phyloP scores from a whole-genome alignment of 2,888 invertebrate species.

The Acronicta psi region DNA sequence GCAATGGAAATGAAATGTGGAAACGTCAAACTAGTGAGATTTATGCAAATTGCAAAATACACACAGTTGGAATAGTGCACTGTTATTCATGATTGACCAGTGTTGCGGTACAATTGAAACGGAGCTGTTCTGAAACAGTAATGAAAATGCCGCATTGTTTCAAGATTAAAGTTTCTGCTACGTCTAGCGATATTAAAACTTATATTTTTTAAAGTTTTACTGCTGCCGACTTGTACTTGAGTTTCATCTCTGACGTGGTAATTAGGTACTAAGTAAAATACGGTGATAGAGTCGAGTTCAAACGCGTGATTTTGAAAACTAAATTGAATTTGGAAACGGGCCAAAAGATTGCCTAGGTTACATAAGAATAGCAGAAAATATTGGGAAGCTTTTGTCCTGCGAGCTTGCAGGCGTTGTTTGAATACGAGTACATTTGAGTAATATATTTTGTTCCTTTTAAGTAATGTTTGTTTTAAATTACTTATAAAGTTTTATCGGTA shows the following conservation, averaged over 20 bases:
- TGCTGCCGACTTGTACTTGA: slow-evolving; percentile 17
- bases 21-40: slow-evolving; percentile 17
- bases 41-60: slow-evolving; percentile 35
- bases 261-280: slow-evolving; percentile 12
- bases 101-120: slow-evolving; percentile 20
- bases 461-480: too few species aligned
- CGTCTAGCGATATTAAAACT: slow-evolving; percentile 31
- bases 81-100: slow-evolving; percentile 27
- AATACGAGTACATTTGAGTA: too few species aligned
- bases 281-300: slow-evolving; percentile 10
- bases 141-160: slow-evolving; percentile 46
- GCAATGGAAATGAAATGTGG: slow-evolving; percentile 10
- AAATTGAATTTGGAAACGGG: slow-evolving; percentile 25
- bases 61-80: slow-evolving; percentile 2
- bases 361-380: slow-evolving; percentile 16
- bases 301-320: slow-evolving; percentile 32
- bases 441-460: too few species aligned
- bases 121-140: slow-evolving; percentile 20
- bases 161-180: slow-evolving; percentile 43
- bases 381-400: not conserved
- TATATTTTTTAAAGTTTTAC: slow-evolving; percentile 26
- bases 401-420: too few species aligned
- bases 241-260: slow-evolving; percentile 18
- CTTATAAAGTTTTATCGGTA: too few species aligned
- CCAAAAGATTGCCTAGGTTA: slow-evolving; percentile 36